Evolutionary conservation across 2,888 invertebrate genomes (phyloP).

Genomic region (Meghimatium bilineatum): DNA sequence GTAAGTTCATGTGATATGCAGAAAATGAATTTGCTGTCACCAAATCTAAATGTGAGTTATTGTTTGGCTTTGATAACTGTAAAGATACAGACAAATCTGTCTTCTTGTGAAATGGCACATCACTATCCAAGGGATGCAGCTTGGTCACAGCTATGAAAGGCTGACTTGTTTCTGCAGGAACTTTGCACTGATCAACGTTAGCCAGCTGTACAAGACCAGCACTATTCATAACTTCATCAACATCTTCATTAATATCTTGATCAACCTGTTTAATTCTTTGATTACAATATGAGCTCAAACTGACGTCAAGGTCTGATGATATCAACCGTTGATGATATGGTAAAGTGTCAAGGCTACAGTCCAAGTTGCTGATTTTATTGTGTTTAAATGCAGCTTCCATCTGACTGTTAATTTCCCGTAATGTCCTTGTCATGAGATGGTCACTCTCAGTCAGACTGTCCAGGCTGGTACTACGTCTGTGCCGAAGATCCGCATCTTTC

Average conservation of each 20-base stretch:
- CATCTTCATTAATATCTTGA: not conserved
- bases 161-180: not conserved
- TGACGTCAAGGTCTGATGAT: conserved; percentile 40
- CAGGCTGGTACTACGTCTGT: conserved; percentile 66
- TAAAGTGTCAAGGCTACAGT: not conserved
- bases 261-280: not conserved
- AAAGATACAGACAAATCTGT: not conserved
- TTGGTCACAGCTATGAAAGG: not conserved
- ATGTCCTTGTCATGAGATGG: conserved; percentile 63
- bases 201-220: not conserved
- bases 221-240: not conserved
- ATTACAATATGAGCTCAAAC: not conserved
- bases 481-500: conserved; percentile 45
- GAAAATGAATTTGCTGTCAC: not conserved
- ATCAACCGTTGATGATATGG: conserved; percentile 24
- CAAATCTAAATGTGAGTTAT: not conserved
- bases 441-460: conserved; percentile 64
- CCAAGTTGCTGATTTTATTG: conserved; percentile 39
- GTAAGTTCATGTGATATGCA: not conserved
- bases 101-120: not conserved
- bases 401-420: conserved; percentile 69
- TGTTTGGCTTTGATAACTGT: not conserved
- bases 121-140: not conserved
- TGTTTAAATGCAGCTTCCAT: conserved; percentile 69
- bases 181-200: not conserved